Base-by-base conservation (phyloP, 2,888 invertebrate species). In the Fragum whitleyi region DNA sequence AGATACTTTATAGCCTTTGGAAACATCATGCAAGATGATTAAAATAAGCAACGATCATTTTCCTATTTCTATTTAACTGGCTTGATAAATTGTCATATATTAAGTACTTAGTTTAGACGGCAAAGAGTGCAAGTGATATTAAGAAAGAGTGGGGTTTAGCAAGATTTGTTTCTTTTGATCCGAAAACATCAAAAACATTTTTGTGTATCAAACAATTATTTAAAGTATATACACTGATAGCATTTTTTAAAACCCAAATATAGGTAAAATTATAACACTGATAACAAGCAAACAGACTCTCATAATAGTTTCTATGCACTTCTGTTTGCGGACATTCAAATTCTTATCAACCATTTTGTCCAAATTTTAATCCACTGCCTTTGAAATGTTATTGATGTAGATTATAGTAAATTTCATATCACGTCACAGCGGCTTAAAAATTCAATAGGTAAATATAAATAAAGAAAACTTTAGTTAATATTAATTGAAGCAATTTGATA, bases 301-400 rank as follows among this genome's bases (percentile, higher is more conserved):
- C 71, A 79, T 72, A 74, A 82, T 79, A 83, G 85, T 78, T 81
- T 80, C 81, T 72, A 81, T 81, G 77, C 72, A 76, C 11, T 39
- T 53, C n/a, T 85, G 82, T 85, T 85, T 85, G 67, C 78, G 26
- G 51, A 80, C 78, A 85, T 82, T 77, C 80, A 82, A 47, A 75
- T 57, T 71, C 73, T 83, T 83, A 83, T 85, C 85, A 71, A 29
- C 62, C 69, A 65, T 47, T 74, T 74, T 61, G 70, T 73, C 75
- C 73, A 75, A 73, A 69, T 74, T 79, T 83, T 65, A 65, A 65
- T 65, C 65, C 65, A 65, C 65, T 16, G 42, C 65, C 42, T 65
- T 65, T 74, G 57, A 74, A 79, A 70, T 74, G 65, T 61, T 79
- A 70, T 62, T 70, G 57, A 74, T 74, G 69, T 39, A 36, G 65